Conservation (phyloP, 2,797 vertebrate species). For the Falco naumanni region DNA sequence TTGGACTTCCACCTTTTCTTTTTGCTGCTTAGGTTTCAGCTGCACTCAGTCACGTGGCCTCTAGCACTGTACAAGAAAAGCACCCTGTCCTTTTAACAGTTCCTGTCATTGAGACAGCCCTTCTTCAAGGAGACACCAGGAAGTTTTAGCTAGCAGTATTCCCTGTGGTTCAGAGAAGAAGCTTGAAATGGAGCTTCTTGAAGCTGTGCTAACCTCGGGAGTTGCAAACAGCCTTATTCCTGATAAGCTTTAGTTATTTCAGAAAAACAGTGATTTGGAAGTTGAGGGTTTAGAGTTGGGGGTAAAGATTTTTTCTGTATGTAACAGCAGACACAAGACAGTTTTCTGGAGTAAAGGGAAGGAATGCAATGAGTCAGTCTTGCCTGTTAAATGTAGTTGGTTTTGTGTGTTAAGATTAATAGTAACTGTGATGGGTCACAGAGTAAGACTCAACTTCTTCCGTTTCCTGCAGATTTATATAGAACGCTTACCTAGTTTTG, state of each 20-base stretch:
- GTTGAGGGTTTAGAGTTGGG: not conserved
- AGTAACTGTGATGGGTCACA: not conserved
- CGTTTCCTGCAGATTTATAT: not conserved
- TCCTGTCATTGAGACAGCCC: not conserved
- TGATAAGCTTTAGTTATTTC: not conserved
- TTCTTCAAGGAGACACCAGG: not conserved
- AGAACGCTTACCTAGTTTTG: constrained; percentile 1
- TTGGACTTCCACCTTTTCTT: constrained; percentile 19
- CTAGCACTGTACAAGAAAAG: not conserved
- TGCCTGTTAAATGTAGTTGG: not conserved
- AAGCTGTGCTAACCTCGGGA: not conserved
- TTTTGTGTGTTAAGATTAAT: not conserved
- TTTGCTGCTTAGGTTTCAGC: not conserved
- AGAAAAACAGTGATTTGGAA: not conserved
- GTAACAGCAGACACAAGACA: not conserved
- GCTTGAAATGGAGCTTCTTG: not conserved
- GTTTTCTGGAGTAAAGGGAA: not conserved
- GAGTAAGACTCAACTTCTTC: not conserved
- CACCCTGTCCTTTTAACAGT: not conserved
- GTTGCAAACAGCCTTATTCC: not conserved
- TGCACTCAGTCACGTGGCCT: not conserved
- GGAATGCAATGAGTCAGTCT: not conserved
- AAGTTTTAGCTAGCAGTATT: not conserved
- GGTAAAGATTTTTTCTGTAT: not conserved
- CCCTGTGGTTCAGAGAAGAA: not conserved